phyloP scores from a whole-genome alignment of 2,888 invertebrate species.

The Erebia palarica region DNA sequence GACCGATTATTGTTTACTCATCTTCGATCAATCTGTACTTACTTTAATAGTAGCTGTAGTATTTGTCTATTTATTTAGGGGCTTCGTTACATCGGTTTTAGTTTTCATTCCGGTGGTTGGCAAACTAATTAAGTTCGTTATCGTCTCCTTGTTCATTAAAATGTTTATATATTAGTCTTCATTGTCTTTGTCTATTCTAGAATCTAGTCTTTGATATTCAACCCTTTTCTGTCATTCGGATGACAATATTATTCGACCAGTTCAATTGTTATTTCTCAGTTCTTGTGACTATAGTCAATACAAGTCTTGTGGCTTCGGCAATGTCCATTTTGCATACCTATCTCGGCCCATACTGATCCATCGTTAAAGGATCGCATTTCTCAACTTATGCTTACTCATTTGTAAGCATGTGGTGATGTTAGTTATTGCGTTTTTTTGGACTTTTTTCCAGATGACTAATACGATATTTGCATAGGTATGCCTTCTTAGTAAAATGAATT shows the following conservation, averaged over 20 bases:
- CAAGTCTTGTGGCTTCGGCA: background rate
- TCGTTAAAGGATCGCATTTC: conserved; percentile 5
- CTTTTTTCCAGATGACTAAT: conserved; percentile 63
- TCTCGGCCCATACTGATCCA: conserved; percentile 3
- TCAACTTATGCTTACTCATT: conserved; percentile 56
- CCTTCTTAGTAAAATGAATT: conserved; percentile 35
- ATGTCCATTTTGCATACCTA: background rate
- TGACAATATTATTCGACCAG: background rate
- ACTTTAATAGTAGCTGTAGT: background rate
- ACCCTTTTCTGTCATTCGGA: background rate
- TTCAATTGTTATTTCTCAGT: background rate
- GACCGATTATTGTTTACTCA: conserved; percentile 52
- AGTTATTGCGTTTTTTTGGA: conserved; percentile 57
- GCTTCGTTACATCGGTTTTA: background rate
- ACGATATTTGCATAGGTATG: conserved; percentile 51
- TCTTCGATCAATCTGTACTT: background rate
- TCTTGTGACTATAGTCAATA: background rate
- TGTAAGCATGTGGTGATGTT: conserved; percentile 43
- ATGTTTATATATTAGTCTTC: background rate
- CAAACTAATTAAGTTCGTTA: no score
- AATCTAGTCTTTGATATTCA: background rate
- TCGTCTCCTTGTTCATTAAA: background rate
- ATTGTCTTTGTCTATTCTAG: background rate
- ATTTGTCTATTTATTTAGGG: background rate
- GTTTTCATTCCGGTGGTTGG: background rate